These are phyloP conservation scores for Sceliomorpha sp. DNA, from an alignment of 2,888 invertebrate species.

Conservation along the genomic window DNA sequence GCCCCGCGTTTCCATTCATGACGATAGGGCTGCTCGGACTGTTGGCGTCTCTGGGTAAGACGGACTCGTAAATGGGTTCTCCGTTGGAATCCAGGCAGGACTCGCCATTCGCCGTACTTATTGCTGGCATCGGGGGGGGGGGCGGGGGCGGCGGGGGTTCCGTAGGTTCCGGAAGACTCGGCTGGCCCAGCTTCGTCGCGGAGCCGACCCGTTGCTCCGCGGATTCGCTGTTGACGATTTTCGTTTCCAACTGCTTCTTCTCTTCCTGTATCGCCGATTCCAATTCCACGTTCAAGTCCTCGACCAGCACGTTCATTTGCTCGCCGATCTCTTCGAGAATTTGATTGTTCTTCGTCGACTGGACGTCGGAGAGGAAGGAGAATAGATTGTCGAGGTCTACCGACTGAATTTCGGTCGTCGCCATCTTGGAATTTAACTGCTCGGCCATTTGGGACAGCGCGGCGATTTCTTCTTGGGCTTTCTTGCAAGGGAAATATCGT, in stretches of 20 bases:
- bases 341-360: conserved; percentile 83
- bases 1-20: conserved; percentile 67
- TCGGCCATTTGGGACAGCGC: conserved; percentile 88
- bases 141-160: conserved; percentile 88
- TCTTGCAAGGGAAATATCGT: conserved; percentile 82
- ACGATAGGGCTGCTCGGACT: conserved; percentile 67
- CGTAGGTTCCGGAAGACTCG: conserved; percentile 88
- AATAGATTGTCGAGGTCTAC: conserved; percentile 94
- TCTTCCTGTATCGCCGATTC: conserved; percentile 86
- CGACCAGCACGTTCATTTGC: conserved; percentile 90
- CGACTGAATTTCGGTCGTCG: conserved; percentile 83
- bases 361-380: conserved; percentile 92
- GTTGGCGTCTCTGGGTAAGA: conserved; percentile 86
- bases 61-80: conserved; percentile 93
- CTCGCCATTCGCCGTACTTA: conserved; percentile 76
- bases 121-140: conserved; percentile 82
- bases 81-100: conserved; percentile 74
- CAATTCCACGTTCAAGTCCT: conserved; percentile 89
- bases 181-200: conserved; percentile 80
- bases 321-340: conserved; percentile 91
- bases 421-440: conserved; percentile 85
- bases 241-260: conserved; percentile 31
- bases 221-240: conserved; percentile 31
- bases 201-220: conserved; percentile 65
- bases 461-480: conserved; percentile 86